These are phyloP conservation scores for Sciaenops ocellatus DNA, from an alignment of 2,797 vertebrate species.

Conservation along the genomic window DNA sequence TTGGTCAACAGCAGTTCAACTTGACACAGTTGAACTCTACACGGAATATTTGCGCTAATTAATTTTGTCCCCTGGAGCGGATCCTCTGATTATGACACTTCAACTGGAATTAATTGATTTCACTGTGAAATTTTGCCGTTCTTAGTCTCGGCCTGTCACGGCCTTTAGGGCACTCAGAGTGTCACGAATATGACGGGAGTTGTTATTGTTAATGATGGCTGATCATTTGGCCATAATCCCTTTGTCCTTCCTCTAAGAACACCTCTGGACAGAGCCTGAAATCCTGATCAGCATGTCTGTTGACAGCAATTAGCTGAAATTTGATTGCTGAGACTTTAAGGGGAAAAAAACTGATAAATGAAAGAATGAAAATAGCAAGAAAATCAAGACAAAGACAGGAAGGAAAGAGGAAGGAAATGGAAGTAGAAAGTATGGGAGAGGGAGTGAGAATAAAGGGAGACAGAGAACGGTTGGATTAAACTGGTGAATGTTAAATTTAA, in stretches of 20 bases:
- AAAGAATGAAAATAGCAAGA: neutral
- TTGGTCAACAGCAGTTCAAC: neutral
- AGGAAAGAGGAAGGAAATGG: neutral
- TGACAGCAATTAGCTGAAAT: neutral
- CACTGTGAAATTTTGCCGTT: too few relatives aligned
- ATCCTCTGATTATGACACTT: too few relatives aligned
- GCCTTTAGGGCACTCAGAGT: neutral
- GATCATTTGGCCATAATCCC: neutral
- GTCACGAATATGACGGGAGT: neutral
- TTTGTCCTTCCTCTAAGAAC: neutral
- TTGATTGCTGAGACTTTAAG: neutral
- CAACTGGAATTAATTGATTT: too few relatives aligned
- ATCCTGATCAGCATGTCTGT: neutral
- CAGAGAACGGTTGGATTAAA: constrained; percentile 55
- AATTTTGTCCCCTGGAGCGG: too few relatives aligned
- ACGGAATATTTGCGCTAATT: neutral
- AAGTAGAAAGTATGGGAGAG: neutral
- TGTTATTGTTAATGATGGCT: neutral
- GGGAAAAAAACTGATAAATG: neutral
- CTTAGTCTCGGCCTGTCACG: too few relatives aligned
- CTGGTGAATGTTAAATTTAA: constrained; percentile 61
- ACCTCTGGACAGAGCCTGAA: neutral
- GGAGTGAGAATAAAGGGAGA: constrained; percentile 14
- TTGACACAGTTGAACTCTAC: too few relatives aligned
- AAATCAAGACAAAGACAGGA: neutral